phyloP scores from a whole-genome alignment of 2,797 vertebrate genomes.

The Lagodon rhomboides region DNA sequence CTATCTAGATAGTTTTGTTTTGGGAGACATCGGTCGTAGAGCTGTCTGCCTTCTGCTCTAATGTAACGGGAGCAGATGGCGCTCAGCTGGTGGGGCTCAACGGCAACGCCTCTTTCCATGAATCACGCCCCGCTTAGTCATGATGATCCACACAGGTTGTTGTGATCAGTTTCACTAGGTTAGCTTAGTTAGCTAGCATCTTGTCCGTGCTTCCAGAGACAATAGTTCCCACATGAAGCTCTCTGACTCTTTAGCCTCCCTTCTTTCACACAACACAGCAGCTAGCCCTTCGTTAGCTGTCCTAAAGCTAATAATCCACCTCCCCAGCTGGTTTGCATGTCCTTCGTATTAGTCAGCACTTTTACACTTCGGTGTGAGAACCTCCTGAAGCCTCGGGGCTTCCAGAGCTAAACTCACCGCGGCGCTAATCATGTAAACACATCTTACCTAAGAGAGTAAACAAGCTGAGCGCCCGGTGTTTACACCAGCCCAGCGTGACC shows the following conservation, averaged over 20 bases:
- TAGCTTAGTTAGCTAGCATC: no score
- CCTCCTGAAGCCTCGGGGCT: slow-evolving; percentile 14
- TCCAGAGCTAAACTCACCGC: slow-evolving; percentile 6
- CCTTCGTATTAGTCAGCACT: background rate
- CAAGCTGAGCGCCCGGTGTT: slow-evolving; percentile 29
- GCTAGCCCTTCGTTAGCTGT: background rate
- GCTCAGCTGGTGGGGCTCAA: no score
- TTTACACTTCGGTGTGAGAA: slow-evolving; percentile 6
- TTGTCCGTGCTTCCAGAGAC: no score
- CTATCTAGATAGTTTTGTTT: no score
- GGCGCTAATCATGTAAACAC: slow-evolving; percentile 15
- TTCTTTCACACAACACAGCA: background rate
- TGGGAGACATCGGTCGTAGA: no score
- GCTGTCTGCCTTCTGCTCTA: no score
- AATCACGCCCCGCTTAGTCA: no score
- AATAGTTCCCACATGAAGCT: no score
- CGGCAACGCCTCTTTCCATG: no score
- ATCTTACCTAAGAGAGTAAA: slow-evolving; percentile 23
- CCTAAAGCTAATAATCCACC: background rate
- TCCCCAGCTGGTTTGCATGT: slow-evolving; percentile 32
- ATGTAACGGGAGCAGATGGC: no score
- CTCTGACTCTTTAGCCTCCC: background rate
- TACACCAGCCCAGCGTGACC: slow-evolving; percentile 15
- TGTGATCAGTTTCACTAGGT: no score
- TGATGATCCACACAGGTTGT: no score